Base-by-base conservation (phyloP, 2,888 invertebrate genomes). In the Spodoptera picta region DNA sequence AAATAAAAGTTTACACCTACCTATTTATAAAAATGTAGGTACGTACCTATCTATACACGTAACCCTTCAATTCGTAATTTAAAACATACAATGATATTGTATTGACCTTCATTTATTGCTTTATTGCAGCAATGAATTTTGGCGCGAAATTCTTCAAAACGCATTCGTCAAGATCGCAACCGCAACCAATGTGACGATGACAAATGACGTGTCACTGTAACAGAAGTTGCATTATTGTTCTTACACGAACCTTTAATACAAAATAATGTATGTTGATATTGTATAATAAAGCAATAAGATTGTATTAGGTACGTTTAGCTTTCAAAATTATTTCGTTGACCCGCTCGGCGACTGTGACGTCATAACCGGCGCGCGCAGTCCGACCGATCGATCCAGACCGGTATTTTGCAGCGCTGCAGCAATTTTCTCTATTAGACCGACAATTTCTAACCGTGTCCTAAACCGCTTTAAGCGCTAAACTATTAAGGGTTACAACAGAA, bases 331-430 rank as follows among this genome's bases (percentile, higher is more conserved):
- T 83, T 84, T 84, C 69, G 79, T 82, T 80, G 87, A 89, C 86
- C 89, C 86, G 87, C 88, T 87, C 87, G 89, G 85, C 87, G 86
- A 82, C 86, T 83, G 83, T 94, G 93, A 94, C 94, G 93, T 94
- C 94, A 93, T 79, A 56, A 52, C 60, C 79, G 85, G 93, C 93
- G 94, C 94, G 93, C 94, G 94, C 94, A 93, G 61, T 66, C 62
- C 72, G 55, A 68, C 82, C 79, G 87, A 94, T 94, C 92, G 94
- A 94, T 94, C 90, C 85, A 77, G 71, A 75, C 80, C 77, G 69
- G 82, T 77, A 81, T 83, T 84, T 83, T 82, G 73, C 84, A 90
- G 89, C 85, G 90, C 89, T 92, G 87, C 86, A 93, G 88, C 89
- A 78, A 76, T 79, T 75, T 75, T 81, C 65, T 72, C 65, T 77